Conservation (phyloP, 1,140 invertebrate species). For the Hermetia illucens region DNA sequence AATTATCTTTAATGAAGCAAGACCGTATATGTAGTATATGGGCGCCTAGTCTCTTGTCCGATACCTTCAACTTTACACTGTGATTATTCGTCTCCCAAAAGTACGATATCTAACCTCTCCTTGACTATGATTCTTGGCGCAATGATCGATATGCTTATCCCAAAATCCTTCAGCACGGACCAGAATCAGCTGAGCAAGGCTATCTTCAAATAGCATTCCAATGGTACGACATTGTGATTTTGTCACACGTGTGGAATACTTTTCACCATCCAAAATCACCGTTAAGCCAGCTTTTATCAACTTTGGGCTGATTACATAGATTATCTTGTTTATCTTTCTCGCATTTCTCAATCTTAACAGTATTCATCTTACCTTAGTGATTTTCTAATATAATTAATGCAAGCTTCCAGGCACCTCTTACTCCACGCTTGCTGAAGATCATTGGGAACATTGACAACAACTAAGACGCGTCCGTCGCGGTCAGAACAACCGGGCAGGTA, state of each 20-base stretch:
- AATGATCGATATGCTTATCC: conserved; percentile 60
- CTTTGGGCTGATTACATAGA: conserved; percentile 20
- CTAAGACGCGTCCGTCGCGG: conserved; percentile 43
- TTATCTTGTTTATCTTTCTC: no score
- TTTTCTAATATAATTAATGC: conserved; percentile 41
- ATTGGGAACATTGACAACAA: conserved; percentile 44
- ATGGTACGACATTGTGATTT: conserved; percentile 43
- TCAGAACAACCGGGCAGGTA: conserved; percentile 50
- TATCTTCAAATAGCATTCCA: conserved; percentile 34
- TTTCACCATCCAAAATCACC: conserved; percentile 47
- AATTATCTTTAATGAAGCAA: neutral
- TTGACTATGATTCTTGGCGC: conserved; percentile 45
- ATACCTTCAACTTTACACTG: no score
- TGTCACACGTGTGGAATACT: conserved; percentile 44
- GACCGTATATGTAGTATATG: neutral
- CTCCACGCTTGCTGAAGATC: conserved; percentile 36
- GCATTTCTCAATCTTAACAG: no score
- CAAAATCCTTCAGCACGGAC: conserved; percentile 56
- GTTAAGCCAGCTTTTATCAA: conserved; percentile 35
- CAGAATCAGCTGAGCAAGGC: conserved; percentile 41
- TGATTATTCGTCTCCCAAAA: no score
- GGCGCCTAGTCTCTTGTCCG: no score
- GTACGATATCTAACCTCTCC: conserved; percentile 50
- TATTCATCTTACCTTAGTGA: conserved; percentile 48
- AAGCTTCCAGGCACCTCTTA: conserved; percentile 35